phyloP scores from a whole-genome alignment of 2,113 vertebrate species.

The Aegypius monachus region DNA sequence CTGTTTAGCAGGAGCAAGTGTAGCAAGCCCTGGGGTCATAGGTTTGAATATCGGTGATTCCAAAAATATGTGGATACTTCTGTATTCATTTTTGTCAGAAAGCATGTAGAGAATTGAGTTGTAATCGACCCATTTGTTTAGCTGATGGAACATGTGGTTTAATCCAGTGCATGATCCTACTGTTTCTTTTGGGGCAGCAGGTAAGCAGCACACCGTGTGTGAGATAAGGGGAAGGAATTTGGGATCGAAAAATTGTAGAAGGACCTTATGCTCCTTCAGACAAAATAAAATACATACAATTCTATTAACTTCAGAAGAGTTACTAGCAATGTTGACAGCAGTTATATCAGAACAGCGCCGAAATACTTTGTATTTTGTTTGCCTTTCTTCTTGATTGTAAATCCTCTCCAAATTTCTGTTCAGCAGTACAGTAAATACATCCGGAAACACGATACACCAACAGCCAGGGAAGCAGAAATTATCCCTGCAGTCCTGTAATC shows the following conservation, averaged over 20 bases:
- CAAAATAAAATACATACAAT: background rate
- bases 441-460: background rate
- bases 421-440: background rate
- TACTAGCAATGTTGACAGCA: background rate
- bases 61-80: rapidly evolving
- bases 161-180: background rate
- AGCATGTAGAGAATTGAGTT: background rate
- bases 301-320: background rate
- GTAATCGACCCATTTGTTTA: background rate
- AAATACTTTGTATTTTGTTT: background rate
- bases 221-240: background rate
- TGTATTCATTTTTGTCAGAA: background rate
- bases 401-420: background rate
- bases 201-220: rapidly evolving
- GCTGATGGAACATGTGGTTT: background rate
- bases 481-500: background rate
- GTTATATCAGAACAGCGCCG: background rate
- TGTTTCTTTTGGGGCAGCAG: background rate
- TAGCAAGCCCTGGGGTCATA: background rate
- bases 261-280: background rate
- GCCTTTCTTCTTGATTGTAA: background rate
- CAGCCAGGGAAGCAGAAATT: background rate
- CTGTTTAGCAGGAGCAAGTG: background rate
- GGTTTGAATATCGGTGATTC: background rate
- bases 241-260: background rate